Evolutionary conservation across 1,140 invertebrate genomes (phyloP), one percentile per base, ranked within the genome.

Genomic region (Vollenhovia emeryi): DNA sequence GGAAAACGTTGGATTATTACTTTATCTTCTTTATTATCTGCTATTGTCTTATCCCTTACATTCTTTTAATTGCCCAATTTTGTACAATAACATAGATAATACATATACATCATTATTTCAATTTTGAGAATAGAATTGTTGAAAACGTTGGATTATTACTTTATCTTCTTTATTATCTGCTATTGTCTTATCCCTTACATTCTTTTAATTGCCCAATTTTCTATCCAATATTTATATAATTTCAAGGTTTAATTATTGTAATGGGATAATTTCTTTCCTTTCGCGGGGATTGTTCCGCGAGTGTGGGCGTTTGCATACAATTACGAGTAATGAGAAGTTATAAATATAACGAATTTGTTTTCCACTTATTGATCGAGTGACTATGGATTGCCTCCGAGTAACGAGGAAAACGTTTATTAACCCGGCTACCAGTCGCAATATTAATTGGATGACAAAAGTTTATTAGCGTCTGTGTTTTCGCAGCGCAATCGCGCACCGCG

Each of bases 391-490:
- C 13, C n/a, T 57, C 43, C 3, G 27, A 11, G 15, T 15, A 82
- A 71, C 64, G 78, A 57, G 48, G 18, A 27, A 30, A 24, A 40
- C 15, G 64, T 71, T 80, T 55, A 80, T 80, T 71, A 71, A 71
- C 52, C 15, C 24, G 30, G 36, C 27, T 66, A 40, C 13, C 30
- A 71, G 64, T 55, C 36, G 18, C 18, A 24, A 30, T 59, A 82
- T 73, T 82, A 82, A 82, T 82, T 82, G 36, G 59, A 68, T 11
- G 78, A 82, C 78, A 45, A 52, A 30, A 71, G 50, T 82, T 82
- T 59, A 73, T 82, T 73, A 82, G 50, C 50, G 27, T 57, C 24
- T 24, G 78, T 69, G 50, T 71, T 40, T 30, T 57, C 7, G 75
- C 30, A 36, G 9, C 43, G 43, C 24, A 48, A 64, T 82, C 50